Conservation (phyloP, 1,140 invertebrate species). For the Pemphigus obesinymphae region DNA sequence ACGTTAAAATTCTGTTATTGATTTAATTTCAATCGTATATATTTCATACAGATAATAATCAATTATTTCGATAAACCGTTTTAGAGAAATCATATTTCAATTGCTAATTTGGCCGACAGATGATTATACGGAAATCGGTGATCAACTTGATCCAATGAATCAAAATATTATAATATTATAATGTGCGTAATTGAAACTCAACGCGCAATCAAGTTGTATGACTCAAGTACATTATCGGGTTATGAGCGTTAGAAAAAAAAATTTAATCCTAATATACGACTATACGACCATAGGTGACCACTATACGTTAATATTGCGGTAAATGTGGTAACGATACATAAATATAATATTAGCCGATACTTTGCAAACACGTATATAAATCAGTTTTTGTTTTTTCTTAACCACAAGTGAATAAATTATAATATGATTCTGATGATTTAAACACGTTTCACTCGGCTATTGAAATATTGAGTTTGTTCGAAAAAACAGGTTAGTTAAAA, state of each 20-base stretch:
- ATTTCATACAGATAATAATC: neutral
- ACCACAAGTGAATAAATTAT: neutral
- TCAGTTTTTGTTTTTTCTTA: too few species aligned
- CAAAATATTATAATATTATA: too few species aligned
- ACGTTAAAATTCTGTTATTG: neutral
- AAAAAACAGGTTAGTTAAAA: neutral
- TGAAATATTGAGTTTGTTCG: neutral
- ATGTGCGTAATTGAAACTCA: too few species aligned
- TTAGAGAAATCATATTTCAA: constrained; percentile 16
- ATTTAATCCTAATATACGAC: too few species aligned
- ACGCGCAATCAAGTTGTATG: too few species aligned
- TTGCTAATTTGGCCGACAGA: neutral
- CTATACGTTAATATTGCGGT: too few species aligned
- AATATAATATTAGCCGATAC: neutral
- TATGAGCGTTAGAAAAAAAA: too few species aligned
- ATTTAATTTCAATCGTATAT: neutral
- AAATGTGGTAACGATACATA: neutral
- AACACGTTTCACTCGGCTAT: neutral
- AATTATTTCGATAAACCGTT: neutral
- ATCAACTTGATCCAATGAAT: neutral
- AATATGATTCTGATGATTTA: neutral
- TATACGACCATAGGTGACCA: too few species aligned
- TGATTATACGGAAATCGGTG: neutral
- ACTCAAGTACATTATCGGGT: too few species aligned
- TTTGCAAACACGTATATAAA: too few species aligned